Conservation (phyloP, 2,888 invertebrate genomes). For the Nephrocerus scutellatus region DNA sequence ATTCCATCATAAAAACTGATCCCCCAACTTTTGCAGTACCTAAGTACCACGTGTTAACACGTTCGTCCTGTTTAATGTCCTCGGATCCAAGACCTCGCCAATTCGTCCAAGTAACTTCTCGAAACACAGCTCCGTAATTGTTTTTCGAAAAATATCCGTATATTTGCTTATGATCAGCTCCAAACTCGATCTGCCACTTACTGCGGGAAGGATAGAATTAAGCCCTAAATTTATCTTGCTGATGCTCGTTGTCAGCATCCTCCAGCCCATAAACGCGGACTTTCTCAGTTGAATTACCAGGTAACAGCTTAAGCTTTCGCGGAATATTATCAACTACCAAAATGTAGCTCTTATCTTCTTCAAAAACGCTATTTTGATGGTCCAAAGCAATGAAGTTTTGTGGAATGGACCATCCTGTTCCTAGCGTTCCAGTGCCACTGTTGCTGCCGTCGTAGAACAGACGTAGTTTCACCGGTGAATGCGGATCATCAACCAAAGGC, state of each 20-base stretch:
- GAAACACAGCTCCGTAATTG: constrained; percentile 6
- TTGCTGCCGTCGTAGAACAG: constrained; percentile 6
- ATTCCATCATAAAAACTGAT: constrained; percentile 4
- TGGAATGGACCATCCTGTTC: constrained; percentile 11
- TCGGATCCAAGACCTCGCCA: constrained; percentile 12
- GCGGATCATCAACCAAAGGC: constrained; percentile 4
- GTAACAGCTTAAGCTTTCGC: not conserved
- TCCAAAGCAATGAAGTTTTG: constrained; percentile 9
- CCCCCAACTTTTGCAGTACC: not conserved
- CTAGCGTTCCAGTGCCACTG: constrained; percentile 1
- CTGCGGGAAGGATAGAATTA: constrained; percentile 1
- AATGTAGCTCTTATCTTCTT: constrained; percentile 3
- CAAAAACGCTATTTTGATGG: constrained; percentile 7
- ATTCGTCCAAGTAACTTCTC: constrained; percentile 10
- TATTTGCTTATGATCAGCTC: constrained; percentile 6
- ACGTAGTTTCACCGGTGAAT: constrained; percentile 4
- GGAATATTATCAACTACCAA: constrained; percentile 5
- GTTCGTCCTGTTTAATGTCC: not conserved
- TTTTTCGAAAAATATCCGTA: no score
- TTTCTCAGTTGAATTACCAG: not conserved
- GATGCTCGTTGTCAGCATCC: not conserved
- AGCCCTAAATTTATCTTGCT: constrained; percentile 2
- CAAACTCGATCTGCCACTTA: constrained; percentile 10
- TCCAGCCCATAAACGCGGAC: not conserved
- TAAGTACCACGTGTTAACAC: constrained; percentile 10